Percentiles rank a stretch among this genome's conserved stretches.
These are phyloP conservation scores for Colaptes auratus DNA, from an alignment of 2,113 vertebrate species.

Conservation along the genomic window DNA sequence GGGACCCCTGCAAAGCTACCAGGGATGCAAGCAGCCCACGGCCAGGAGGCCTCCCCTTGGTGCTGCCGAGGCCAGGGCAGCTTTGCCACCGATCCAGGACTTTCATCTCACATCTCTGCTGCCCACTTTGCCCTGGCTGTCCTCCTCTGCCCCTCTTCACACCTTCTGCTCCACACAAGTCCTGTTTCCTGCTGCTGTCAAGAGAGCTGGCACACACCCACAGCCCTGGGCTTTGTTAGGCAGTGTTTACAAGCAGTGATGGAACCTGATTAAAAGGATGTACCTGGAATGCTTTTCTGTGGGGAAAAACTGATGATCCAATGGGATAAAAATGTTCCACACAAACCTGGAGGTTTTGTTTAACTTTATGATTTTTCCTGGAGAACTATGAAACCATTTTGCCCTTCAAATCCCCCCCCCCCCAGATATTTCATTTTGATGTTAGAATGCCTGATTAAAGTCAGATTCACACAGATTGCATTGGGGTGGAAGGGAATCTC, in stretches of 20 bases:
- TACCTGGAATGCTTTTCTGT: background rate
- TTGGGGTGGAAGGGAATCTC: no score
- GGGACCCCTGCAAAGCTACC: background rate
- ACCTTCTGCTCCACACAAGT: background rate
- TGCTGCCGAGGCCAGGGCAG: accelerated
- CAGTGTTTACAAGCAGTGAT: background rate
- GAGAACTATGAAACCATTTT: background rate
- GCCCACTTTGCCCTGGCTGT: background rate
- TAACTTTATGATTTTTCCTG: background rate
- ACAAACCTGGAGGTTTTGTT: background rate
- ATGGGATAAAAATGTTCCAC: background rate
- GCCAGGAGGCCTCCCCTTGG: background rate
- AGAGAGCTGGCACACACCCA: background rate
- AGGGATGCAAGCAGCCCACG: accelerated
- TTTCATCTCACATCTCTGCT: accelerated
- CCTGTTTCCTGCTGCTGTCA: background rate
- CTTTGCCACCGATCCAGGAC: background rate
- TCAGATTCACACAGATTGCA: background rate
- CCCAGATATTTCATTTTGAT: background rate
- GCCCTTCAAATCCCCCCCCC: background rate
- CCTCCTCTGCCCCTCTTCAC: background rate
- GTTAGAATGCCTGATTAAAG: background rate
- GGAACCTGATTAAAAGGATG: background rate
- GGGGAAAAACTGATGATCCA: background rate
- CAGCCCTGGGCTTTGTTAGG: background rate